phyloP scores from a whole-genome alignment of 2,113 vertebrate genomes.

The Vulpes lagopus region DNA sequence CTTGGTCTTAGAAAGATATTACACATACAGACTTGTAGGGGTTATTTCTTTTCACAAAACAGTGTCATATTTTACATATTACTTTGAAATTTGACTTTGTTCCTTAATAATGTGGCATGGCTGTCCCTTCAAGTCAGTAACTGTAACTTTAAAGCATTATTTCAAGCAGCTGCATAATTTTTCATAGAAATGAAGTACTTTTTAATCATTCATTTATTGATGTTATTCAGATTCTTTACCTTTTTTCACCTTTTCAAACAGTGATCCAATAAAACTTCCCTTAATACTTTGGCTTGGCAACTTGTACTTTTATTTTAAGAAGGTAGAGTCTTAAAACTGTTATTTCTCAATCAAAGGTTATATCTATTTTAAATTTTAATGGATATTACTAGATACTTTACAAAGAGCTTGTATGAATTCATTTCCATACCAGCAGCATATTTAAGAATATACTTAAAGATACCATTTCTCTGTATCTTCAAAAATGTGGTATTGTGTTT shows the following conservation, averaged over 20 bases:
- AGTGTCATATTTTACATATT: neutral
- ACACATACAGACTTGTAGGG: neutral
- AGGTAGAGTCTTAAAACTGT: neutral
- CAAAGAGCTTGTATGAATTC: neutral
- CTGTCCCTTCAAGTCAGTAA: neutral
- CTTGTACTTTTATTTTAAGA: conserved; percentile 16
- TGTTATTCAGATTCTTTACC: neutral
- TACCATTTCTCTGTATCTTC: neutral
- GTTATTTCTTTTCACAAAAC: neutral
- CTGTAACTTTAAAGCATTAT: neutral
- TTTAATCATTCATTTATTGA: neutral
- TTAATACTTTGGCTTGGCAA: neutral
- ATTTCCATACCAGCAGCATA: neutral
- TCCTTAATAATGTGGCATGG: neutral
- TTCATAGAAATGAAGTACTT: neutral
- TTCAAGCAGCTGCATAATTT: neutral
- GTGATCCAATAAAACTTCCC: neutral
- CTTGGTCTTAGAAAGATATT: neutral
- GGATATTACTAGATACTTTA: neutral
- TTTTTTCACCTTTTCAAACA: neutral
- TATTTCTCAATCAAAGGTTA: neutral
- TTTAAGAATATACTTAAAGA: neutral
- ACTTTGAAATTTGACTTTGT: conserved; percentile 48
- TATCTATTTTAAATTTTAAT: conserved; percentile 8
- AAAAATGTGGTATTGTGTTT: neutral